phyloP scores from a whole-genome alignment of 2,113 vertebrate species.

The Apteryx mantelli region DNA sequence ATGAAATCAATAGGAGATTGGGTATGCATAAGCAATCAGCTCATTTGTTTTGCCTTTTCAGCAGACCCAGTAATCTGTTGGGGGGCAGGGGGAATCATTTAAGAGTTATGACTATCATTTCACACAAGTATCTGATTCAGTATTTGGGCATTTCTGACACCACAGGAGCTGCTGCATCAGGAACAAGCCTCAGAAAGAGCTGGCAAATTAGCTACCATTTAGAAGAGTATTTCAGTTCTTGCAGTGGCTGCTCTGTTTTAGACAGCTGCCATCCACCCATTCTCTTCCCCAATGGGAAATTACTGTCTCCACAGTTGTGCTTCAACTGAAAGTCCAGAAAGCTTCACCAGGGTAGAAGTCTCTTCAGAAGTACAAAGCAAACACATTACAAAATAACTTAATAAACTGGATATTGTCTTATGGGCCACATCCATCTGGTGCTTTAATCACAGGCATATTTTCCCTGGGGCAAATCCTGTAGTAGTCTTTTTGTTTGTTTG shows the following conservation, averaged over 20 bases:
- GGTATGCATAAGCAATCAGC: neutral
- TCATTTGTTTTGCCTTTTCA: too few species aligned
- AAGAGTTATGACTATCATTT: too few species aligned
- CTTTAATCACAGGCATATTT: neutral
- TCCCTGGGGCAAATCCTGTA: neutral
- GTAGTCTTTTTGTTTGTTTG: neutral
- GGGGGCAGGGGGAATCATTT: too few species aligned
- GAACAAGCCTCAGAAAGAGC: neutral
- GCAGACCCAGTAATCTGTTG: too few species aligned
- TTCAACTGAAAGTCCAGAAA: conserved; percentile 7
- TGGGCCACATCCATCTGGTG: neutral
- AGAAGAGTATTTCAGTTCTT: neutral
- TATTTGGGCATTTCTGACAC: neutral
- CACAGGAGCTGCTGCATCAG: neutral
- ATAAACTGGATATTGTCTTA: neutral
- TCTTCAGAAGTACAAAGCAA: neutral
- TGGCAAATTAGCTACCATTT: neutral
- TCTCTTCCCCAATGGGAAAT: neutral
- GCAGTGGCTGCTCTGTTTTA: neutral
- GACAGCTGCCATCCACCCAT: neutral
- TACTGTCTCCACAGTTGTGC: neutral
- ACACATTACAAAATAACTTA: neutral
- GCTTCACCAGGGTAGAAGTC: neutral
- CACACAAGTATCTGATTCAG: neutral
- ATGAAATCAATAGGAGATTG: neutral